Evolutionary conservation across 2,888 invertebrate species (phyloP).

Genomic region (Allophyes oxyacanthae): DNA sequence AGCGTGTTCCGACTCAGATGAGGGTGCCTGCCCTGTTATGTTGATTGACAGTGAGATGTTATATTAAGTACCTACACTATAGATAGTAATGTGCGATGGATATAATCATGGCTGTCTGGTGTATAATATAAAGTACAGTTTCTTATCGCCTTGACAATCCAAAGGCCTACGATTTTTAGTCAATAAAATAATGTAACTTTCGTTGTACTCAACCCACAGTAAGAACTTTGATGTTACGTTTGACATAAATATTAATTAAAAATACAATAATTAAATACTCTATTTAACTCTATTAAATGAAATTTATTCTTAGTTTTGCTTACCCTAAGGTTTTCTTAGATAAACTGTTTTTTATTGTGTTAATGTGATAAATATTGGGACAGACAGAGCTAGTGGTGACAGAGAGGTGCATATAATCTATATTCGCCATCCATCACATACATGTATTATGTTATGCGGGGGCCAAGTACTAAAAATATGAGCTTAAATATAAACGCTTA

Average conservation of each 20-base stretch:
- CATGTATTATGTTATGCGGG: slow-evolving; percentile 7
- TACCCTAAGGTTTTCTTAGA: slow-evolving; percentile 70
- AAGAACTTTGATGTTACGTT: slow-evolving; percentile 55
- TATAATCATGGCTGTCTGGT: slow-evolving; percentile 1
- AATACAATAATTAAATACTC: slow-evolving; percentile 57
- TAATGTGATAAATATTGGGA: slow-evolving; percentile 39
- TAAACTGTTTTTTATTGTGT: slow-evolving; percentile 74
- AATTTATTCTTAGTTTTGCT: slow-evolving; percentile 80
- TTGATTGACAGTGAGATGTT: not conserved
- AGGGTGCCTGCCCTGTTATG: not conserved
- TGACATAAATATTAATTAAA: slow-evolving; percentile 49
- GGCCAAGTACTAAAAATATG: slow-evolving; percentile 5
- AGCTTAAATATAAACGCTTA: slow-evolving; percentile 21
- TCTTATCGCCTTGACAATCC: slow-evolving; percentile 34
- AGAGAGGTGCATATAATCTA: slow-evolving; percentile 58
- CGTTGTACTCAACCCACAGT: slow-evolving; percentile 83
- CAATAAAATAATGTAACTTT: slow-evolving; percentile 63
- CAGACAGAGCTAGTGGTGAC: slow-evolving; percentile 64
- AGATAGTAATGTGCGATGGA: not conserved
- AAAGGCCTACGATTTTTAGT: slow-evolving; percentile 13
- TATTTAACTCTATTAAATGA: slow-evolving; percentile 79
- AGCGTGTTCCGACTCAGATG: too few relatives aligned
- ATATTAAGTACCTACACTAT: not conserved
- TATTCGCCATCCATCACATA: slow-evolving; percentile 11
- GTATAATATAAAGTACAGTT: slow-evolving; percentile 47